phyloP scores from a whole-genome alignment of 2,113 vertebrate species.

The Mohoua ochrocephala region DNA sequence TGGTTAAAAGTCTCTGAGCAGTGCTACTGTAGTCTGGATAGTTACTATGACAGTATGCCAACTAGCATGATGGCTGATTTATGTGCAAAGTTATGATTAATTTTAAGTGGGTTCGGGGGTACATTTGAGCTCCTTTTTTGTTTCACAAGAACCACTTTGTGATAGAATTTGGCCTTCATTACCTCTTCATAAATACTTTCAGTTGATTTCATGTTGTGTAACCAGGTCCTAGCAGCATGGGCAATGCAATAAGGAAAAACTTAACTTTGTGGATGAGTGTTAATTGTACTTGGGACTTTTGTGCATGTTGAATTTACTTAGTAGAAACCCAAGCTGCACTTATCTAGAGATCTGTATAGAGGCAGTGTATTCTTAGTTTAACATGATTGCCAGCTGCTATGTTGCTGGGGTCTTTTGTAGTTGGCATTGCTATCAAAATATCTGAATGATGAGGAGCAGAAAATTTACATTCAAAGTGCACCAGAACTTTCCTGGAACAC shows the following conservation, averaged over 20 bases:
- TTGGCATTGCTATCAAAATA: background rate
- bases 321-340: background rate
- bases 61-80: background rate
- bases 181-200: background rate
- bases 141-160: background rate
- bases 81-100: background rate
- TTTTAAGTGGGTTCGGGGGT: background rate
- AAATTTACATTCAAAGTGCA: background rate
- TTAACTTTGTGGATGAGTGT: background rate
- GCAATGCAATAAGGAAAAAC: background rate
- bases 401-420: background rate
- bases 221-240: background rate
- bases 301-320: background rate
- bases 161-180: background rate
- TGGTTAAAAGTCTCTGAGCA: background rate
- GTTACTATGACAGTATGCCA: background rate
- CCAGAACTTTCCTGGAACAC: background rate
- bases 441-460: background rate
- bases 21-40: background rate
- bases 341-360: background rate
- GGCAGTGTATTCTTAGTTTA: background rate
- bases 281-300: background rate
- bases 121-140: background rate
- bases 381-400: background rate
- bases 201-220: background rate